phyloP scores from a whole-genome alignment of 2,797 vertebrate genomes.

The Parauchenoglanis punctatus region DNA sequence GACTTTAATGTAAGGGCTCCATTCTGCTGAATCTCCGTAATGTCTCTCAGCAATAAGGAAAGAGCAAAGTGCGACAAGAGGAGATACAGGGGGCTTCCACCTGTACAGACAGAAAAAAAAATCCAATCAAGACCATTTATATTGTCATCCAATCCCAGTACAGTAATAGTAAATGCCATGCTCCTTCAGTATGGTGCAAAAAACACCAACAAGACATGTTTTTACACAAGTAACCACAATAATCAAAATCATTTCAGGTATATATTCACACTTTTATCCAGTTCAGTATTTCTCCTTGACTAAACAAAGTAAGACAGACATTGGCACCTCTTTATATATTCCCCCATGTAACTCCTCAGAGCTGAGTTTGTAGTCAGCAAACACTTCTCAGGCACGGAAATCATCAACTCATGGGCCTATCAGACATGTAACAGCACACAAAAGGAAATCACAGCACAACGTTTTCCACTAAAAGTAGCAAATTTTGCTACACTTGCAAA shows the following conservation, averaged over 20 bases:
- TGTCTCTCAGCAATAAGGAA: slow-evolving; percentile 88
- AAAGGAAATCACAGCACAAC: not conserved
- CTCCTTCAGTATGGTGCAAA: not conserved
- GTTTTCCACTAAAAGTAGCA: not conserved
- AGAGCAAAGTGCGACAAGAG: slow-evolving; percentile 83
- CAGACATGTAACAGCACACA: not conserved
- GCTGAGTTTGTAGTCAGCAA: slow-evolving; percentile 87
- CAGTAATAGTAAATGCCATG: not conserved
- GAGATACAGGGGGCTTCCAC: slow-evolving; percentile 83
- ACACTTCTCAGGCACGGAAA: slow-evolving; percentile 89
- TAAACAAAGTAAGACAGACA: not conserved
- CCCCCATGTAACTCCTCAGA: slow-evolving; percentile 83
- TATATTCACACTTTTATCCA: not conserved
- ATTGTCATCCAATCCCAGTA: not conserved
- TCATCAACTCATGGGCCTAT: slow-evolving; percentile 79
- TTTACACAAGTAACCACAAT: not conserved
- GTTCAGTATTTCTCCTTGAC: not conserved
- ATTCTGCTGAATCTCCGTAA: slow-evolving; percentile 75
- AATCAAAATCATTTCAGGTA: not conserved
- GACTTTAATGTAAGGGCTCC: slow-evolving; percentile 86
- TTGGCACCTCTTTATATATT: slow-evolving; percentile 80
- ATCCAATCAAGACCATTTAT: not conserved
- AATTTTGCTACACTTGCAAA: not conserved
- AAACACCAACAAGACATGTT: not conserved
- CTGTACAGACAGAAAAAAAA: slow-evolving; percentile 63